phyloP scores from a whole-genome alignment of 2,113 vertebrate genomes.

The Perca flavescens region DNA sequence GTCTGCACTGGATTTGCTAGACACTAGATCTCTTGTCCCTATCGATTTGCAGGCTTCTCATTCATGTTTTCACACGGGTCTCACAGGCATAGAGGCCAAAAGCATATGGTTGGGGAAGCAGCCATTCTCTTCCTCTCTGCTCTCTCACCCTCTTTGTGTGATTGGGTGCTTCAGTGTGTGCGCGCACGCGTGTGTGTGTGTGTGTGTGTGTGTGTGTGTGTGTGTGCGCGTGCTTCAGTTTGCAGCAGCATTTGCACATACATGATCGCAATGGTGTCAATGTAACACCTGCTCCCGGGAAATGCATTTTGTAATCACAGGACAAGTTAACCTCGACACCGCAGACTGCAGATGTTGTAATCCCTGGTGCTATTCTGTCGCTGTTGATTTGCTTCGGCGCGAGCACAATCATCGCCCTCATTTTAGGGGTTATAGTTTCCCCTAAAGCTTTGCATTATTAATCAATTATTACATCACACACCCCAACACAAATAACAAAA shows the following conservation, averaged over 20 bases:
- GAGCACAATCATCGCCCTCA: slow-evolving; percentile 74
- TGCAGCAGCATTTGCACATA: slow-evolving; percentile 67
- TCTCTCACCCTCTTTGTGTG: slow-evolving; percentile 53
- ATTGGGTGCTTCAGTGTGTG: slow-evolving; percentile 20
- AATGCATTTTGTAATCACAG: slow-evolving; percentile 80
- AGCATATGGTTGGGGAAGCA: slow-evolving; percentile 70
- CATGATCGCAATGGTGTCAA: slow-evolving; percentile 69
- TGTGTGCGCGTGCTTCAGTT: not conserved
- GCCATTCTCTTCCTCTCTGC: slow-evolving; percentile 59
- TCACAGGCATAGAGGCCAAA: slow-evolving; percentile 66
- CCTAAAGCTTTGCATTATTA: slow-evolving; percentile 79
- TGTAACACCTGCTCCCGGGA: slow-evolving; percentile 81
- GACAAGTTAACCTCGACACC: slow-evolving; percentile 83
- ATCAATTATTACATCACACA: slow-evolving; percentile 72
- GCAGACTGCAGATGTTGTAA: slow-evolving; percentile 81
- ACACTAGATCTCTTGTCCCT: slow-evolving; percentile 84
- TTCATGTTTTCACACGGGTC: slow-evolving; percentile 83
- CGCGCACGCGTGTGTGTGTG: slow-evolving; percentile 4
- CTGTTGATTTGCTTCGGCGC: slow-evolving; percentile 75
- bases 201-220: slow-evolving; percentile 14
- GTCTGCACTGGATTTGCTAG: slow-evolving; percentile 84
- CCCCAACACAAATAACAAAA: slow-evolving; percentile 63
- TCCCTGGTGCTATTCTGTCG: slow-evolving; percentile 77
- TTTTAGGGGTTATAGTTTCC: slow-evolving; percentile 79
- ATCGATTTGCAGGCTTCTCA: slow-evolving; percentile 84